These are phyloP conservation scores for Speoplatyrhinus poulsoni DNA, from an alignment of 2,113 vertebrate species.

Conservation along the genomic window DNA sequence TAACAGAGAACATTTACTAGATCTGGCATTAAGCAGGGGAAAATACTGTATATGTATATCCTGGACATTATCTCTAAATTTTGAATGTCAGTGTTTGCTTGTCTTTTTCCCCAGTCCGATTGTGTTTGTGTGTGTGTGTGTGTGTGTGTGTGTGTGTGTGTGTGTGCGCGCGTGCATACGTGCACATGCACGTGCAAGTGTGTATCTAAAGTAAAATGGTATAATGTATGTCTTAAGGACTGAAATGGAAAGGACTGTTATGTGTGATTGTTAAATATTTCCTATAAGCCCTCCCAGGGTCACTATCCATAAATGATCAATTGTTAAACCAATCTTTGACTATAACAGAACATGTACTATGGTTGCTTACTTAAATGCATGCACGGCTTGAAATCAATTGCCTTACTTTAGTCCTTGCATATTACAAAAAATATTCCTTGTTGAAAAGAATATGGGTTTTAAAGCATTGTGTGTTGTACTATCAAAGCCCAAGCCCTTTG, in stretches of 20 bases:
- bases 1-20: slow-evolving; percentile 14
- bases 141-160: too few relatives aligned
- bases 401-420: slow-evolving; percentile 70
- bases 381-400: slow-evolving; percentile 69
- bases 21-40: slow-evolving; percentile 16
- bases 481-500: slow-evolving; percentile 61
- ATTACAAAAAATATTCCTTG: slow-evolving; percentile 41
- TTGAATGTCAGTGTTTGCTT: slow-evolving; percentile 5
- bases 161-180: too few relatives aligned
- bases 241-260: too few relatives aligned
- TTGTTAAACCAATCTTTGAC: slow-evolving; percentile 4
- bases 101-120: too few relatives aligned
- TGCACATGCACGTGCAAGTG: too few relatives aligned
- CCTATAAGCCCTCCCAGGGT: too few relatives aligned
- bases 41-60: slow-evolving; percentile 17
- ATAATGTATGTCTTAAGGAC: too few relatives aligned
- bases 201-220: too few relatives aligned
- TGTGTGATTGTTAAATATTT: too few relatives aligned
- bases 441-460: slow-evolving; percentile 46
- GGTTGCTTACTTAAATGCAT: slow-evolving; percentile 69
- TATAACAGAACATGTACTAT: slow-evolving; percentile 57
- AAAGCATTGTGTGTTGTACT: slow-evolving; percentile 57
- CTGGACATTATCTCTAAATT: slow-evolving; percentile 16
- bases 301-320: too few relatives aligned
- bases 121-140: too few relatives aligned